A percentile compares a stretch with the other conserved stretches of the same genome.
Evolutionary conservation across 1,140 invertebrate genomes (phyloP).

Genomic region (Lethrus apterus): DNA sequence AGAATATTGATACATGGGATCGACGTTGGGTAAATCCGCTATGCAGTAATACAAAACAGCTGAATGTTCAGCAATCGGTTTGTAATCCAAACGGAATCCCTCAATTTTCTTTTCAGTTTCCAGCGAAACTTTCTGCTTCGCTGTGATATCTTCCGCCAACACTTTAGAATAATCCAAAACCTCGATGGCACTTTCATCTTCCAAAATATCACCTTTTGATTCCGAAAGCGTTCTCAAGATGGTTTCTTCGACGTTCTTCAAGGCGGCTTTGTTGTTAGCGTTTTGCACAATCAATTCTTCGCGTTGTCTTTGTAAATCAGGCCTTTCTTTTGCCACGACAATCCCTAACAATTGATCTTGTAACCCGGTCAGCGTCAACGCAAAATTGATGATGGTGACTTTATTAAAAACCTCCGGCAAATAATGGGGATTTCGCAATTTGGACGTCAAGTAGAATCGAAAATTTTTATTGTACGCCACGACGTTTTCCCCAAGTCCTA

Average conservation of each 20-base stretch:
- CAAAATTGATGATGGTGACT: constrained; percentile 89
- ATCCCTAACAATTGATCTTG: constrained; percentile 90
- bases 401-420: constrained; percentile 85
- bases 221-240: constrained; percentile 83
- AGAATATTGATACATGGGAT: constrained; percentile 95
- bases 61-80: constrained; percentile 77
- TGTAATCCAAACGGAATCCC: constrained; percentile 72
- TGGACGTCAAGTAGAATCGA: constrained; percentile 83
- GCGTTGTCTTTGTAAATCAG: constrained; percentile 81
- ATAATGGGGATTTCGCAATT: constrained; percentile 84
- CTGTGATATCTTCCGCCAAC: constrained; percentile 70
- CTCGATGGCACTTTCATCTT: constrained; percentile 85
- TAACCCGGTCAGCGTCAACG: constrained; percentile 79
- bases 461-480: constrained; percentile 73
- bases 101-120: constrained; percentile 61
- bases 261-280: constrained; percentile 72
- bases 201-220: constrained; percentile 80
- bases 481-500: constrained; percentile 78
- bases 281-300: constrained; percentile 79
- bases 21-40: constrained; percentile 84
- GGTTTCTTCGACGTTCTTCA: constrained; percentile 84
- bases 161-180: constrained; percentile 81
- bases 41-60: constrained; percentile 87
- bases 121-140: constrained; percentile 69
- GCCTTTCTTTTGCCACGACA: constrained; percentile 84